Percentiles rank a stretch among this genome's conserved stretches.
Conservation (phyloP, 2,888 invertebrate genomes). For the Diloba caeruleocephala region DNA sequence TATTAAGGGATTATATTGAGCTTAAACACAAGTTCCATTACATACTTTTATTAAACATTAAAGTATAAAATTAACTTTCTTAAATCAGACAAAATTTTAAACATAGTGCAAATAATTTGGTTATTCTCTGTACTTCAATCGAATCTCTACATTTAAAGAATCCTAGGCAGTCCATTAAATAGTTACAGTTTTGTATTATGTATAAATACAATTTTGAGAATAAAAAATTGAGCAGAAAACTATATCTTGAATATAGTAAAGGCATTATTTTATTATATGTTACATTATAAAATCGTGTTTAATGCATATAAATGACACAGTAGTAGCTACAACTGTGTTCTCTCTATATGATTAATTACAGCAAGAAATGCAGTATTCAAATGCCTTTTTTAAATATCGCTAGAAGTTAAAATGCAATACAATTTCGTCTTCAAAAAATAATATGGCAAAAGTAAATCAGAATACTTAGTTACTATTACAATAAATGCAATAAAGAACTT, state of each 20-base stretch:
- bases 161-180: constrained; percentile 20
- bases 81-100: constrained; percentile 52
- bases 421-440: constrained; percentile 21
- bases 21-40: constrained; percentile 25
- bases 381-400: background rate
- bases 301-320: constrained; percentile 4
- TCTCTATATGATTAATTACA: background rate
- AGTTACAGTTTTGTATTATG: background rate
- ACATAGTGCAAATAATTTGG: constrained; percentile 26
- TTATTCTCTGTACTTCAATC: constrained; percentile 16
- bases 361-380: background rate
- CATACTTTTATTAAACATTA: constrained; percentile 60
- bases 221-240: constrained; percentile 22
- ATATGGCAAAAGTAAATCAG: constrained; percentile 31
- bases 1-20: background rate
- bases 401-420: no score
- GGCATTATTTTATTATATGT: background rate
- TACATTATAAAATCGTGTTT: constrained; percentile 3
- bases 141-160: constrained; percentile 12
- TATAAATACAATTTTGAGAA: constrained; percentile 12
- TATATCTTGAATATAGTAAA: background rate
- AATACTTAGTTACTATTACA: constrained; percentile 38
- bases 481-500: constrained; percentile 44
- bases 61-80: constrained; percentile 63
- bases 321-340: background rate